Base-by-base conservation (phyloP, 2,113 vertebrate genomes). In the Myrmophylax atrothorax region DNA sequence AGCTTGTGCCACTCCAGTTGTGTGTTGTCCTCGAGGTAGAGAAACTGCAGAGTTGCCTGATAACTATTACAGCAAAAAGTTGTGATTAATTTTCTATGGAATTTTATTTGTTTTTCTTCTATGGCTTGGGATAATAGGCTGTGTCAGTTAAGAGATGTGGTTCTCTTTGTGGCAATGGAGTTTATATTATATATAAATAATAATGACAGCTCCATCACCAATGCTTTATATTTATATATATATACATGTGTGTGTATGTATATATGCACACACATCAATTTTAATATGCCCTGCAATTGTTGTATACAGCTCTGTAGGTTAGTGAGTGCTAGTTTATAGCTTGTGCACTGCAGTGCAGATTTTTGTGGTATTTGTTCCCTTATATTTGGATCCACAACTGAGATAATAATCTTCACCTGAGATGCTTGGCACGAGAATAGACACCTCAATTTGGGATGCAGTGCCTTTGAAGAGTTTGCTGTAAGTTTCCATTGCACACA, bases 341-440 rank as follows among this genome's bases (percentile, higher is more conserved):
- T 67, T 52, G 40, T 31, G 40, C 31, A 20, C 69, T 31, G 35
- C 29, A 31, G 33, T 49, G 37, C 70, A 40, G 24, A 7, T 69
- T 72, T 87, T 10, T 29, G 2, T 23, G 52, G 66, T 62, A 56
- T 37, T 37, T 20, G 1, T 75, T 80, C 35, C 62, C 63, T 46
- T 29, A 10, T 10, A 10, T 3, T 0, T 52, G 62, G 26, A 31
- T 38, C 53, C 44, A 35, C 31, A 82, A 6, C 0, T 47, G 52
- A 70, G 59, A 28, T 23, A 1, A 10, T 18, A 7, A 10, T n/a
- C 19, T 15, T 81, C 31, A 23, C 37, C 47, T 10, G 44, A 70
- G 67, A 9, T 75, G 35, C 35, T 42, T 47, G 28, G 18, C 47
- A 17, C 0, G 2, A 23, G 42, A 63, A 12, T 2, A 33, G 44